Base-by-base conservation (phyloP, 2,888 invertebrate species). In the Pogonocherus hispidulus region DNA sequence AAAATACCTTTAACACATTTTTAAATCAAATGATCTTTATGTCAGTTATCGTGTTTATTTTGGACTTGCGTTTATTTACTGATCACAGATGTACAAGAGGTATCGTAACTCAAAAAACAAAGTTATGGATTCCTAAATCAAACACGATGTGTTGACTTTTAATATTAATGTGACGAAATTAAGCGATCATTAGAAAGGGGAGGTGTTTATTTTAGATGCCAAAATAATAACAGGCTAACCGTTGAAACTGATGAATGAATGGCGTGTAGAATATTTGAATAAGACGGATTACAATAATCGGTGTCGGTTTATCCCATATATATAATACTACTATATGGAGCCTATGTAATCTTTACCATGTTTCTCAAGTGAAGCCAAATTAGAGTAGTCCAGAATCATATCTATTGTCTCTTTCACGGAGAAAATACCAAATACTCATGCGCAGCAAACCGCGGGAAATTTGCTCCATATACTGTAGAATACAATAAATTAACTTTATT, bases 1-100 rank as follows among this genome's bases (percentile, higher is more conserved):
- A 41, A 41, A 41, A 41, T 41, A 41, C 41, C 41, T 41, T 41
- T 41, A n/a, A 41, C 41, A 41, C 41, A 16, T n/a, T 41, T 41
- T 41, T 41, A 41, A 41, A n/a, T 41, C n/a, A 14, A 37, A 11
- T 41, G 14, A n/a, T 41, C 41, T 41, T 41, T 41, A 41, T 41
- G 41, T 41, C 41, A 41, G n/a, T 4, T 41, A 4, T 1, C 1
- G 5, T 41, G 41, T 41, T 41, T 41, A 41, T 41, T 41, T 41
- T 41, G 41, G 41, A 41, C 14, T 14, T 41, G 14, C 37, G n/a
- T 41, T 4, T 41, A 41, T 41, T 41, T 41, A 41, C 41, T 41
- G 41, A 2, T 41, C 16, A 5, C 41, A 41, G 41, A 41, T 41
- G 41, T 41, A 14, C 41, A 41, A 14, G 14, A 16, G 2, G 16